These are phyloP conservation scores for Chromobotia macracanthus DNA, from an alignment of 2,797 vertebrate species.

Conservation along the genomic window DNA sequence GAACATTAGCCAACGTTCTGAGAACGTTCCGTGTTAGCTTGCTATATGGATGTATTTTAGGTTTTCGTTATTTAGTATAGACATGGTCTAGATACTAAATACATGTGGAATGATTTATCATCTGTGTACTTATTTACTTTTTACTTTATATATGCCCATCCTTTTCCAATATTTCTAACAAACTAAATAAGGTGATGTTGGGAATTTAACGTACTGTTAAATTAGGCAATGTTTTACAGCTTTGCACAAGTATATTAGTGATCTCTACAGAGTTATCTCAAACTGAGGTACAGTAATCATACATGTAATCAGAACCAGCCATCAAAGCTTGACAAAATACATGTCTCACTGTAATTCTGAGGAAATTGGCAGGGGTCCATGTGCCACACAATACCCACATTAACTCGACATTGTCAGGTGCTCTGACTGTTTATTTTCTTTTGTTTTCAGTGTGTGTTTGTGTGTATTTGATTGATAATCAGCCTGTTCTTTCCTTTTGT, in stretches of 20 bases:
- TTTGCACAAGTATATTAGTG: background rate
- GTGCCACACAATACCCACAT: slow-evolving; percentile 68
- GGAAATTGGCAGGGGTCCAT: slow-evolving; percentile 69
- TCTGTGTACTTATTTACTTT: too few species aligned
- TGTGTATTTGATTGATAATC: slow-evolving; percentile 72
- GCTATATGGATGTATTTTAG: too few species aligned
- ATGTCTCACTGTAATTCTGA: slow-evolving; percentile 62
- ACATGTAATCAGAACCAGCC: slow-evolving; percentile 57
- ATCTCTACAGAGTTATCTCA: slow-evolving; percentile 45
- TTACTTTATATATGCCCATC: too few species aligned
- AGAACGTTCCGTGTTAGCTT: too few species aligned
- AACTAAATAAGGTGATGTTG: background rate
- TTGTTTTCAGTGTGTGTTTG: slow-evolving; percentile 67
- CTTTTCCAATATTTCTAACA: background rate
- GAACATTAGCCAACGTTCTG: too few species aligned
- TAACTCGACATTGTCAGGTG: slow-evolving; percentile 70
- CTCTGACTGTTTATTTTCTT: slow-evolving; percentile 74
- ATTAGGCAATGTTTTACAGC: background rate
- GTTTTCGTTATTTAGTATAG: too few species aligned
- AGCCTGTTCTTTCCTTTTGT: slow-evolving; percentile 75
- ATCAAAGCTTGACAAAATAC: slow-evolving; percentile 64
- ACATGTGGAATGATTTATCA: too few species aligned
- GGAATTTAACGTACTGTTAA: background rate
- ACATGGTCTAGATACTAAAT: too few species aligned
- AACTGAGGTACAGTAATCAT: slow-evolving; percentile 53